Base-by-base conservation (phyloP, 2,113 vertebrate genomes). In the Pelecanus crispus region DNA sequence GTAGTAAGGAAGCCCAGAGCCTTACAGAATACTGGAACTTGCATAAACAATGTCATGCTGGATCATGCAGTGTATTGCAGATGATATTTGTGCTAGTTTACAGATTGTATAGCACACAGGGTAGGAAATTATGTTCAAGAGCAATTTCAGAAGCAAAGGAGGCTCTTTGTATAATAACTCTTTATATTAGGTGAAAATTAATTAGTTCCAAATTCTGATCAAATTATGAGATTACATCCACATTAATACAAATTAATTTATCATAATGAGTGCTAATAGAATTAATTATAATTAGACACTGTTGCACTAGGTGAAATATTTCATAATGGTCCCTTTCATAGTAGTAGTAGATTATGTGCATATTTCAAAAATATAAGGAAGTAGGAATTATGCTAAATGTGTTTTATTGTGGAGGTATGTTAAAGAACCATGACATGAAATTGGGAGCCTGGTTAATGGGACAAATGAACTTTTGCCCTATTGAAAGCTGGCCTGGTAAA, bases 241-340 rank as follows among this genome's bases (percentile, higher is more conserved):
- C 50, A 42, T 97, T 96, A 96, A 86, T 91, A 73, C 36, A 81
- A 93, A 91, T 96, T 96, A 97, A 97, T 74, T 91, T 86, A 93
- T 78, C 63, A 77, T 82, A 79, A 97, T 81, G 79, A 97, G 91
- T 96, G 93, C 65, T 88, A 96, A 94, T 96, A 90, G 25, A 71
- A 92, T 97, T 94, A 95, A 97, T 77, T 93, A 89, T 94, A 93
- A 95, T 86, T 82, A 95, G 68, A 61, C 50, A 62, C 17, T 62
- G 53, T 87, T 97, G 93, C 50, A 70, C 56, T 73, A 53, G 55
- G 17, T 96, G 81, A 97, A 95, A 94, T 95, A 95, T 87, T 95
- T 94, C 58, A 65, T 71, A 91, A 94, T 55, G 36, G 44, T 88
- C 34, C 36, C 22, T 61, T 70, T 75, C 92, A 62, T 90, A 55